Base-by-base conservation (phyloP, 2,797 vertebrate genomes). In the Mormyrops attenuatus region DNA sequence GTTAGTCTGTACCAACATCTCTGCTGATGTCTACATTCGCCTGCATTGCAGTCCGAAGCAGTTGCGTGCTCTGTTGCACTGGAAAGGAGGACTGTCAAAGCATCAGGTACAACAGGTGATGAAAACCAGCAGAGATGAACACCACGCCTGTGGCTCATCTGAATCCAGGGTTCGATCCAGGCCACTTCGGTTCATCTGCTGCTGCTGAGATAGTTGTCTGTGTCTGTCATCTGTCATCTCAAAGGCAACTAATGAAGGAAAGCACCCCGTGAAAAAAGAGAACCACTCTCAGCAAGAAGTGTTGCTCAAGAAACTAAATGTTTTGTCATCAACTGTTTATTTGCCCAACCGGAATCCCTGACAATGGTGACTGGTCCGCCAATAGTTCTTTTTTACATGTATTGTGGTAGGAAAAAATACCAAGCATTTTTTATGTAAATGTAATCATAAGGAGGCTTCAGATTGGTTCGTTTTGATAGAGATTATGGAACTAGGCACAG, bases 51-150 rank as follows among this genome's bases (percentile, higher is more conserved):
- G 93, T 0, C 49, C 69, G 69, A 5, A 91, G 53, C 90, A 93
- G 0, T 89, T 95, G 11, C 53, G 82, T 0, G 7, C 2, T 1
- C 89, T 96, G 89, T 91, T 96, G 89, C 50, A 1, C 6, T 95
- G 95, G 94, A 94, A 89, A 15, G 92, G 86, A 11, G 34, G 88
- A n/a, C 89, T 94, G 3, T 90, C 93, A 2, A 5, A 13, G 2
- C 0, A 0, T 0, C 0, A 93, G 38, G 57, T 93, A 0, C 89
- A 0, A 0, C 77, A 95, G 88, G 90, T 95, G 55, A 87, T 95
- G 89, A 82, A 91, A 15, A 84, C 89, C 0, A 88, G 88, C 34
- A 15, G 55, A 34, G 88, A 26, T 0, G 50, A 15, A n/a, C 73
- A 11, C 55, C 8, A 44, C 52, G 53, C 92, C 0, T 66, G 69